phyloP scores from a whole-genome alignment of 2,888 invertebrate genomes.

The Heterodera filipjevi region DNA sequence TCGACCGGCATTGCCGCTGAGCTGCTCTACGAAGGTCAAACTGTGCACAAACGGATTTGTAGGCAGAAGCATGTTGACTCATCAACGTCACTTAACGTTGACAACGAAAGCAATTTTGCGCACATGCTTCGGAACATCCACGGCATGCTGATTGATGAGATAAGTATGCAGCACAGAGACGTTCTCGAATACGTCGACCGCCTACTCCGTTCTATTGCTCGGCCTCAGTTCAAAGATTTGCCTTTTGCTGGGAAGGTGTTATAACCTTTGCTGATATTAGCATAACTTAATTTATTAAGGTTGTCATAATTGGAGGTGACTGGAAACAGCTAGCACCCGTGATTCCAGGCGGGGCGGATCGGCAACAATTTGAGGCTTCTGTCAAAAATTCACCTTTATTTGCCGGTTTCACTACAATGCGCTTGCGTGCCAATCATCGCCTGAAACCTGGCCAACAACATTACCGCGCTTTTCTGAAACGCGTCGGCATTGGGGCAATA shows the following conservation, averaged over 20 bases:
- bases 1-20: conserved; percentile 34
- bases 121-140: conserved; percentile 28
- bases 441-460: background rate
- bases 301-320: conserved; percentile 34
- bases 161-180: conserved; percentile 24
- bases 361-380: background rate
- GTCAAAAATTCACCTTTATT: background rate
- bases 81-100: conserved; percentile 21
- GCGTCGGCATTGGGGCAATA: background rate
- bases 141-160: conserved; percentile 37
- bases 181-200: conserved; percentile 31
- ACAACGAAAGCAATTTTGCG: conserved; percentile 17
- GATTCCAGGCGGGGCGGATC: background rate
- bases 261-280: background rate
- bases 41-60: conserved; percentile 20
- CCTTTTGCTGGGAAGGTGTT: conserved; percentile 37
- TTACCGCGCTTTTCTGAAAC: background rate
- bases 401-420: background rate
- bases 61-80: background rate
- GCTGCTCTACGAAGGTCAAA: conserved; percentile 24
- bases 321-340: conserved; percentile 26
- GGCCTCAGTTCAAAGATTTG: background rate
- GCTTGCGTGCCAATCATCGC: conserved; percentile 7
- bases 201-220: conserved; percentile 14
- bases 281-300: background rate